A percentile compares a stretch with the other conserved stretches of the same genome.
Conservation (phyloP, 35 echinoderm and acorn worm genomes). For the Patiria miniata region DNA sequence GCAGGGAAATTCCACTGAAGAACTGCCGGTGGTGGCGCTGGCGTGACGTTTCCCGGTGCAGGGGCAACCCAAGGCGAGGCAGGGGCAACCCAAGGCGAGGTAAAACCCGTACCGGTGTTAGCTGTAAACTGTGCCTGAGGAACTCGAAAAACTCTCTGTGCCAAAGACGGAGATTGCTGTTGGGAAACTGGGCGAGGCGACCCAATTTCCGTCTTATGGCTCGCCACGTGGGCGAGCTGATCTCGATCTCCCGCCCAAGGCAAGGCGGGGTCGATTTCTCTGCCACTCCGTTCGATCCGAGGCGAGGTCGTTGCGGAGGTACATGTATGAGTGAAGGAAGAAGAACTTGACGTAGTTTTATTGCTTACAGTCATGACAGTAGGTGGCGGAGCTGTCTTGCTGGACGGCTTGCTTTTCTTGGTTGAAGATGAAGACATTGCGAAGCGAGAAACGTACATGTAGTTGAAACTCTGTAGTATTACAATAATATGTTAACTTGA, state of each 20-base stretch:
- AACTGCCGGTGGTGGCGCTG: neutral
- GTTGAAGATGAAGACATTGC: neutral
- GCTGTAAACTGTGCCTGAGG: neutral
- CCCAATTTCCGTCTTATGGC: neutral
- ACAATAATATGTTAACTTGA: neutral
- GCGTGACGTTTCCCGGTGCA: neutral
- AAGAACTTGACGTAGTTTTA: neutral
- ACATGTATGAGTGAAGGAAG: no score
- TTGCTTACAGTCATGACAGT: neutral
- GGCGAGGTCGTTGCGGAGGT: neutral
- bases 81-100: conserved; percentile 31
- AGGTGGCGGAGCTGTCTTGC: neutral
- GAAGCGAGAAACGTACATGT: neutral
- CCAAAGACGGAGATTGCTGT: neutral
- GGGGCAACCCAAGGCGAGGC: neutral
- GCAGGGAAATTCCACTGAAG: neutral
- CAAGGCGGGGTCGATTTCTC: neutral
- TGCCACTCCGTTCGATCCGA: neutral
- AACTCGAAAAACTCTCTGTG: neutral
- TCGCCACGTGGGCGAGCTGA: no score
- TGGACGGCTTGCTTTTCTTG: conserved; percentile 7
- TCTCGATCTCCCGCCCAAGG: neutral
- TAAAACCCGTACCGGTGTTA: neutral
- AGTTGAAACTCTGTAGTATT: neutral
- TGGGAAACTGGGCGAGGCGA: neutral